Conservation (phyloP, 2,888 invertebrate species). For the Brachypalpus laphriformis region DNA sequence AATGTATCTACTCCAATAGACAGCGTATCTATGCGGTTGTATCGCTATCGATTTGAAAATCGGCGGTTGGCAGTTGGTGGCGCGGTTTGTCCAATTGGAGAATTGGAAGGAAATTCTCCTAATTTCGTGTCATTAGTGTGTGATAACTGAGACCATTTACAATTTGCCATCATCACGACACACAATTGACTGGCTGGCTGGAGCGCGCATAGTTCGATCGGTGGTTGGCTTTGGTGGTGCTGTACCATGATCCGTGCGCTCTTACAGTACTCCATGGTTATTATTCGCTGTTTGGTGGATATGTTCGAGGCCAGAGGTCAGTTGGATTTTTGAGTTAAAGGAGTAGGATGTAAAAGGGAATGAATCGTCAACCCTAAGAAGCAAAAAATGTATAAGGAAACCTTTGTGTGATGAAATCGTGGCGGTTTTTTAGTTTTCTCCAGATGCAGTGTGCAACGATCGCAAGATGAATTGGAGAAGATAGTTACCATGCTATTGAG, state of each 20-base stretch:
- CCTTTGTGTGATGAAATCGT: slow-evolving; percentile 58
- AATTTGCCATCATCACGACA: slow-evolving; percentile 83
- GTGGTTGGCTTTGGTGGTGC: neutral
- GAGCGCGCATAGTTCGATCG: slow-evolving; percentile 30
- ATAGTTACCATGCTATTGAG: neutral
- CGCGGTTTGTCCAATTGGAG: slow-evolving; percentile 60
- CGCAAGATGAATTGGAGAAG: slow-evolving; percentile 36
- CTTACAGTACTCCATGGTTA: slow-evolving; percentile 42
- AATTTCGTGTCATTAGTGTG: slow-evolving; percentile 82
- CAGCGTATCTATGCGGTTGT: slow-evolving; percentile 2
- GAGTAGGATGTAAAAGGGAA: slow-evolving; percentile 61
- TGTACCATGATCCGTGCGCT: neutral
- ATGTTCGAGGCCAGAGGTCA: slow-evolving; percentile 65
- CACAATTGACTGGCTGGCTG: slow-evolving; percentile 43
- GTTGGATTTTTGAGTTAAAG: slow-evolving; percentile 68
- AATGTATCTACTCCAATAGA: neutral
- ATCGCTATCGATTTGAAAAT: slow-evolving; percentile 20
- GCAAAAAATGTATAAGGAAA: neutral
- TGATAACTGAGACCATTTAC: slow-evolving; percentile 83
- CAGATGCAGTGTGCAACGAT: slow-evolving; percentile 8
- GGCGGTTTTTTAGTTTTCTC: slow-evolving; percentile 5
- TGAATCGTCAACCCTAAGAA: slow-evolving; percentile 56
- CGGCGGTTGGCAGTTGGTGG: slow-evolving; percentile 37
- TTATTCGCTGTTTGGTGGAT: slow-evolving; percentile 52
- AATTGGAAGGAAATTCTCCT: slow-evolving; percentile 76